A percentile compares a stretch with the other conserved stretches of the same genome.
Evolutionary conservation across 1,140 invertebrate genomes (phyloP).

Genomic region (Bradysia coprophila): DNA sequence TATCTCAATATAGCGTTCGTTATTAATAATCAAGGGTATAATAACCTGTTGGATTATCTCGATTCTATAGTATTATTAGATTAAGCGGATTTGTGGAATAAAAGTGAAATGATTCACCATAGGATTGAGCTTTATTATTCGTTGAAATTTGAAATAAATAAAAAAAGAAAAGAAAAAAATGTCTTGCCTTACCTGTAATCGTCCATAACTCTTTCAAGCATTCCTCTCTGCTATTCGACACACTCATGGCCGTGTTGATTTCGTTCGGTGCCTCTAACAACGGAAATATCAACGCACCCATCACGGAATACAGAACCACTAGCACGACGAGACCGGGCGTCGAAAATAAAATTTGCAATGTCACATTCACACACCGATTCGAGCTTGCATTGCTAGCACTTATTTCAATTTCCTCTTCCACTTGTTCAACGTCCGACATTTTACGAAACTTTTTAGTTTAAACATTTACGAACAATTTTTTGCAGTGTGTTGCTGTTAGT

Average conservation of each 20-base stretch:
- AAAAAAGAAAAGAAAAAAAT: too few relatives aligned
- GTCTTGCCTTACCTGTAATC: slow-evolving; percentile 23
- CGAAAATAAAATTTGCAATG: slow-evolving; percentile 17
- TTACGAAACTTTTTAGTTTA: slow-evolving; percentile 5
- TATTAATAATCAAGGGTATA: too few relatives aligned
- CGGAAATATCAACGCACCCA: slow-evolving; percentile 24
- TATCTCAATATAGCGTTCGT: too few relatives aligned
- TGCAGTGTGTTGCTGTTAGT: too few relatives aligned
- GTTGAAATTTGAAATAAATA: too few relatives aligned
- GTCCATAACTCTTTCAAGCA: slow-evolving; percentile 25
- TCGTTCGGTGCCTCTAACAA: slow-evolving; percentile 22
- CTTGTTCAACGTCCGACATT: slow-evolving; percentile 25
- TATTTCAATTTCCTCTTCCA: slow-evolving; percentile 7
- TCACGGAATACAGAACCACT: slow-evolving; percentile 19
- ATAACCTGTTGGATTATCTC: too few relatives aligned
- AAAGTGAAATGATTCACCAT: too few relatives aligned
- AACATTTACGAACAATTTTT: not conserved
- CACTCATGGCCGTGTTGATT: slow-evolving; percentile 17
- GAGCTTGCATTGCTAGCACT: slow-evolving; percentile 2
- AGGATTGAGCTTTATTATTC: slow-evolving; percentile 1
- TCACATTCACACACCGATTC: slow-evolving; percentile 10
- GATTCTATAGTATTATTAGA: too few relatives aligned
- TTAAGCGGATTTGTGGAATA: too few relatives aligned
- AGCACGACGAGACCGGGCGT: slow-evolving; percentile 21
- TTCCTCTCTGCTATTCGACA: slow-evolving; percentile 23